A percentile compares a stretch with the other conserved stretches of the same genome.
Conservation (phyloP, 2,888 invertebrate genomes). For the Calephelis perditalis region DNA sequence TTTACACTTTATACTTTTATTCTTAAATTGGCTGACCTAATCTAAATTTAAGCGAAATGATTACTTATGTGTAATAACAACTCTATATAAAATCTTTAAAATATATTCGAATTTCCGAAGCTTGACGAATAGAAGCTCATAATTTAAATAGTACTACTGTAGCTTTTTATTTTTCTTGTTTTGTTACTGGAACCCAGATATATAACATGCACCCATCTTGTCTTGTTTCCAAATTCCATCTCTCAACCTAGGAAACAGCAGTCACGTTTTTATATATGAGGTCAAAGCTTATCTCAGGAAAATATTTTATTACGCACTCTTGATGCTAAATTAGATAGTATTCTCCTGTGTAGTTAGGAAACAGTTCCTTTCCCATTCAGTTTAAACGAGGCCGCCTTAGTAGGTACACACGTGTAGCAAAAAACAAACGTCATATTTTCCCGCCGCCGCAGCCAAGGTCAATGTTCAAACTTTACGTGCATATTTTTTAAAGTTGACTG, state of each 20-base stretch:
- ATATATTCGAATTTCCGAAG: too few species aligned
- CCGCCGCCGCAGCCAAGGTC: neutral
- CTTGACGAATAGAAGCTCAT: too few species aligned
- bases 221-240: too few species aligned
- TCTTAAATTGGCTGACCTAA: too few species aligned
- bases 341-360: neutral
- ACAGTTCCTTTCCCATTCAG: slow-evolving; percentile 4
- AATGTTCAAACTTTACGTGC: neutral
- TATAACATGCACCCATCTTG: too few species aligned
- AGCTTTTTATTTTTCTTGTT: too few species aligned
- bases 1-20: too few species aligned
- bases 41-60: too few species aligned
- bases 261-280: neutral
- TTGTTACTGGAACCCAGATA: too few species aligned
- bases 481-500: neutral
- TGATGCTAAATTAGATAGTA: slow-evolving; percentile 7
- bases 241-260: neutral
- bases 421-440: slow-evolving; percentile 9
- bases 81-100: too few species aligned
- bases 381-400: slow-evolving; percentile 1
- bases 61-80: too few species aligned
- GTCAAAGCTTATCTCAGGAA: slow-evolving; percentile 1
- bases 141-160: too few species aligned
- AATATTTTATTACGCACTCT: slow-evolving; percentile 2
- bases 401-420: neutral